Evolutionary conservation across 2,113 vertebrate genomes (phyloP).

Genomic region (Xiphophorus maculatus): DNA sequence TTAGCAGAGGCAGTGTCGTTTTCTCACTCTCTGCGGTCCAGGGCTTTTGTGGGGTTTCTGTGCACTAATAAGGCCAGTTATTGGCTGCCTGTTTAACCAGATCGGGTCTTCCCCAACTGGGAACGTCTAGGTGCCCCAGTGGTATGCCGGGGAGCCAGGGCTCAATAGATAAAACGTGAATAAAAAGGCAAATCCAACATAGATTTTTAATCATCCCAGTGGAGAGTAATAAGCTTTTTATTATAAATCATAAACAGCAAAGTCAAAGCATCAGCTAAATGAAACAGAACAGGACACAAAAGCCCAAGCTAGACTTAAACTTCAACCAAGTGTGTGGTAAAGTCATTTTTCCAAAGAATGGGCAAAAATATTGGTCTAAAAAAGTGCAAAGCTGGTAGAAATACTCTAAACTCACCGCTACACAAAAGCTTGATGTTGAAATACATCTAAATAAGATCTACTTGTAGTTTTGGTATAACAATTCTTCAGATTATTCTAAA

Average conservation of each 20-base stretch:
- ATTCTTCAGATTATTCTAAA: no score
- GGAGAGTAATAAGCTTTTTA: not conserved
- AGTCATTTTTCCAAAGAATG: no score
- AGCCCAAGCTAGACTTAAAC: no score
- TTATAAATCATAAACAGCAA: not conserved
- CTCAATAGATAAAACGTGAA: constrained; percentile 34
- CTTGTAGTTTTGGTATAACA: no score
- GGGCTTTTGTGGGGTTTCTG: constrained; percentile 11
- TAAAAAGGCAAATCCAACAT: constrained; percentile 36
- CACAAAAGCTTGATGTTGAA: no score
- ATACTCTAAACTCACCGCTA: no score
- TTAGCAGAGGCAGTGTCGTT: constrained; percentile 45
- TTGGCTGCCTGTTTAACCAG: constrained; percentile 15
- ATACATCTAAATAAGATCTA: no score
- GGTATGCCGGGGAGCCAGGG: constrained; percentile 41
- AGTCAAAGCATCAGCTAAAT: not conserved
- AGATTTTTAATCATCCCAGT: constrained; percentile 26
- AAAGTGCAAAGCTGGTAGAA: no score
- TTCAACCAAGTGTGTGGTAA: no score
- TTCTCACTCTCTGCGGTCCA: constrained; percentile 52
- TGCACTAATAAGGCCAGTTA: not conserved
- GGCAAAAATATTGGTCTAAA: no score
- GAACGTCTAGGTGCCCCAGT: constrained; percentile 51
- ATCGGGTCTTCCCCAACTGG: constrained; percentile 27
- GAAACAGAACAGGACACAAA: not conserved